Evolutionary conservation across 2,888 invertebrate species (phyloP).

Genomic region (Eupithecia subfuscata): DNA sequence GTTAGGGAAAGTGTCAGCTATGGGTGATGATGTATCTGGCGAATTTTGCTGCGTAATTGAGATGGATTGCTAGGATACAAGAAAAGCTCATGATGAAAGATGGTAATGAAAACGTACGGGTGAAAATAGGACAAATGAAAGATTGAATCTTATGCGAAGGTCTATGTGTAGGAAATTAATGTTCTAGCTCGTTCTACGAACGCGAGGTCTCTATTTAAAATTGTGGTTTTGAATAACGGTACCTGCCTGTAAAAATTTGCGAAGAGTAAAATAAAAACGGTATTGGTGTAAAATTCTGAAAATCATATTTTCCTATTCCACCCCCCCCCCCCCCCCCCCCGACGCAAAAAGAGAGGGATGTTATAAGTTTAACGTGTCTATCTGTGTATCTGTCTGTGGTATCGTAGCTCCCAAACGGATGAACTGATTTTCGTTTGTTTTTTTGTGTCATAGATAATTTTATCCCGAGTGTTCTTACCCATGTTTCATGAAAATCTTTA

Average conservation of each 20-base stretch:
- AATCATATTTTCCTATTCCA: neutral
- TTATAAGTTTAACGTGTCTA: no score
- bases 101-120: neutral
- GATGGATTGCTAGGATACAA: constrained; percentile 23
- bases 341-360: no score
- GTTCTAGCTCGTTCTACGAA: neutral
- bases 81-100: neutral
- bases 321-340: no score
- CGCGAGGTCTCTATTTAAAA: neutral
- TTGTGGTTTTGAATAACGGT: neutral
- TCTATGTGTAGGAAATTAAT: neutral
- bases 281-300: neutral
- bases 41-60: constrained; percentile 35
- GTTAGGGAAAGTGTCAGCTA: constrained; percentile 45
- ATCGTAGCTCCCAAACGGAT: no score
- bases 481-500: no score
- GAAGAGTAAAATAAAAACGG: neutral
- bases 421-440: no score
- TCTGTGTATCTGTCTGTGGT: no score
- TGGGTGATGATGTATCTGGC: constrained; percentile 35
- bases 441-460: no score
- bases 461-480: no score
- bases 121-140: neutral
- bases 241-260: neutral
- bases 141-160: neutral